Conservation (phyloP, 2,113 vertebrate genomes). For the Hucho hucho region DNA sequence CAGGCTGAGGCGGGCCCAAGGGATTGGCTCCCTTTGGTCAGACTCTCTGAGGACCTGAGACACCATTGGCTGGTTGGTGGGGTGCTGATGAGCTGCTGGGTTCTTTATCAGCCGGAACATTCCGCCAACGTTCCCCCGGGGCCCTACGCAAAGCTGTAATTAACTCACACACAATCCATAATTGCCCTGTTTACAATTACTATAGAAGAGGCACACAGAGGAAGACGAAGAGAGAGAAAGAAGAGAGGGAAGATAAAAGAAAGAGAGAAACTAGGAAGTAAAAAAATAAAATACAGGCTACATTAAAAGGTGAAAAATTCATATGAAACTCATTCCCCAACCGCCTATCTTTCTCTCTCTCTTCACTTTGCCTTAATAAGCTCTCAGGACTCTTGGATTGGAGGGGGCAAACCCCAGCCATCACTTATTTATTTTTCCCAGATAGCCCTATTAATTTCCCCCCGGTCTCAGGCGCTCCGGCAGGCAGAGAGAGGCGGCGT, state of each 20-base stretch:
- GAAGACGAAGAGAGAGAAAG: constrained; percentile 27
- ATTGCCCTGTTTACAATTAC: constrained; percentile 83
- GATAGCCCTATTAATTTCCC: constrained; percentile 83
- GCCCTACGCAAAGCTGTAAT: constrained; percentile 73
- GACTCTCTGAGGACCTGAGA: constrained; percentile 64
- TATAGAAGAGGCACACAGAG: constrained; percentile 62
- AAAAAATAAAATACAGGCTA: constrained; percentile 31
- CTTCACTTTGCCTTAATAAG: constrained; percentile 73
- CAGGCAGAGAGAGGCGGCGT: constrained; percentile 17
- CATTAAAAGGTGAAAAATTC: constrained; percentile 74
- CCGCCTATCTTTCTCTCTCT: constrained; percentile 44
- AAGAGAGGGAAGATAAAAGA: constrained; percentile 46
- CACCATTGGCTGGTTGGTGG: constrained; percentile 70
- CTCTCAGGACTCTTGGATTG: constrained; percentile 72
- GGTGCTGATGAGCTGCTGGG: constrained; percentile 68
- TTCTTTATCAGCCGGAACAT: constrained; percentile 78
- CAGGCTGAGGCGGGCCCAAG: constrained; percentile 60
- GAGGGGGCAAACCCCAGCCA: constrained; percentile 76
- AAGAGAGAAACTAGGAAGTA: constrained; percentile 22
- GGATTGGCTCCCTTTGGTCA: constrained; percentile 75
- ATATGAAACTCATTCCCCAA: constrained; percentile 67
- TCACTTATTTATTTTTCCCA: constrained; percentile 83
- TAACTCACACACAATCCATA: constrained; percentile 82
- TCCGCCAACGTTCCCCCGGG: constrained; percentile 72
- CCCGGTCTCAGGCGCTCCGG: constrained; percentile 67